phyloP scores from a whole-genome alignment of 1,140 invertebrate genomes.

The Cephus cinctus region DNA sequence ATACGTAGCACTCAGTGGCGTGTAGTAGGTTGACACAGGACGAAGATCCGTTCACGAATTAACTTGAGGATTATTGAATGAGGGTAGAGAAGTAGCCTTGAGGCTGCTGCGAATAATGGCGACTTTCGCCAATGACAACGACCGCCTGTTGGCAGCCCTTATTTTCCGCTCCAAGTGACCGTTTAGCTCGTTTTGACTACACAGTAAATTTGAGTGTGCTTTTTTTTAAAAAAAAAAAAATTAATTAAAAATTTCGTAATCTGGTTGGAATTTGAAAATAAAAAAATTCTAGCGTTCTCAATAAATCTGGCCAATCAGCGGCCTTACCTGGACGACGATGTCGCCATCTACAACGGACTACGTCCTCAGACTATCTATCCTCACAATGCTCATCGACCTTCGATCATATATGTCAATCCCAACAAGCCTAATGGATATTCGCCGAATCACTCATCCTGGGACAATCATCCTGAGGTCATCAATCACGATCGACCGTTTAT shows the following conservation, averaged over 20 bases:
- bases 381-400: conserved; percentile 42
- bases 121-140: too few species aligned
- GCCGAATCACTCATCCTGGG: conserved; percentile 26
- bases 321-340: conserved; percentile 50
- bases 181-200: too few species aligned
- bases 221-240: background rate
- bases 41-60: background rate
- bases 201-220: too few species aligned
- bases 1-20: too few species aligned
- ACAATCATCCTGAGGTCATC: conserved; percentile 28
- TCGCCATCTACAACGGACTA: conserved; percentile 41
- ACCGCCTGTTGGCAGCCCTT: too few species aligned
- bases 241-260: background rate
- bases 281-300: conserved; percentile 43
- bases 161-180: too few species aligned
- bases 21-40: conserved; percentile 15
- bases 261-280: background rate
- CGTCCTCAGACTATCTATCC: conserved; percentile 33
- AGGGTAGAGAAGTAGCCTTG: conserved; percentile 25
- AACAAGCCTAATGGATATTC: conserved; percentile 49
- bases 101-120: too few species aligned
- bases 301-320: conserved; percentile 51
- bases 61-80: conserved; percentile 14
- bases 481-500: conserved; percentile 28
- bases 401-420: conserved; percentile 38